phyloP scores from a whole-genome alignment of 2,113 vertebrate genomes.

The Poicephalus meyeri region DNA sequence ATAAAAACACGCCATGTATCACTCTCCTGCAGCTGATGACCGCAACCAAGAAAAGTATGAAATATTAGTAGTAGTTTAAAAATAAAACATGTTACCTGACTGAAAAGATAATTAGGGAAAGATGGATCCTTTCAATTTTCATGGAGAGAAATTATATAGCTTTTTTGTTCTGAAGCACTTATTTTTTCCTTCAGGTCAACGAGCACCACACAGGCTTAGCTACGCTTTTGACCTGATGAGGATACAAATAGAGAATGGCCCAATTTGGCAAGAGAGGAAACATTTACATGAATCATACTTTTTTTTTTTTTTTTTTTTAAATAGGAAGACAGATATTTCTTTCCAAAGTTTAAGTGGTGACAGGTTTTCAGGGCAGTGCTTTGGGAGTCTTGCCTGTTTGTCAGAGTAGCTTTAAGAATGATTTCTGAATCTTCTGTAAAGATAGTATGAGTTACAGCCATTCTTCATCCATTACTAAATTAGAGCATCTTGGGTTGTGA shows the following conservation, averaged over 20 bases:
- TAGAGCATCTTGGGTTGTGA: not conserved
- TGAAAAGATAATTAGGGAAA: not conserved
- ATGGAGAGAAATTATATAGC: not conserved
- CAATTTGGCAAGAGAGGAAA: not conserved
- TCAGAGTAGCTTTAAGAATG: not conserved
- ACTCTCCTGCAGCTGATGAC: not conserved
- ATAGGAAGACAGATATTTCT: not conserved
- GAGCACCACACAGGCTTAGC: not conserved
- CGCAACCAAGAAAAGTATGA: not conserved
- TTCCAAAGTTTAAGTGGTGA: not conserved
- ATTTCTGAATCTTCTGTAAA: not conserved
- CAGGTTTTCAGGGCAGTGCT: not conserved
- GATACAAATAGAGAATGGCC: not conserved
- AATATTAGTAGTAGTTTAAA: not conserved
- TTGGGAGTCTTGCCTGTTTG: not conserved
- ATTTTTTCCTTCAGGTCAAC: not conserved
- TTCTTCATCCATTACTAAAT: not conserved
- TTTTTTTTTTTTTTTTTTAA: not conserved
- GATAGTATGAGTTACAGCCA: rapidly evolving
- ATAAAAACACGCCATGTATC: not conserved
- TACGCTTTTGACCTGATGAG: not conserved
- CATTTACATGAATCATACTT: not conserved
- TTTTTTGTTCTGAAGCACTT: not conserved
- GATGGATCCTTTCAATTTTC: not conserved
- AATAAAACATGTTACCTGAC: not conserved